These are phyloP conservation scores for Caenorhabditis afra DNA, from an alignment of 2,888 invertebrate genomes.

Conservation along the genomic window DNA sequence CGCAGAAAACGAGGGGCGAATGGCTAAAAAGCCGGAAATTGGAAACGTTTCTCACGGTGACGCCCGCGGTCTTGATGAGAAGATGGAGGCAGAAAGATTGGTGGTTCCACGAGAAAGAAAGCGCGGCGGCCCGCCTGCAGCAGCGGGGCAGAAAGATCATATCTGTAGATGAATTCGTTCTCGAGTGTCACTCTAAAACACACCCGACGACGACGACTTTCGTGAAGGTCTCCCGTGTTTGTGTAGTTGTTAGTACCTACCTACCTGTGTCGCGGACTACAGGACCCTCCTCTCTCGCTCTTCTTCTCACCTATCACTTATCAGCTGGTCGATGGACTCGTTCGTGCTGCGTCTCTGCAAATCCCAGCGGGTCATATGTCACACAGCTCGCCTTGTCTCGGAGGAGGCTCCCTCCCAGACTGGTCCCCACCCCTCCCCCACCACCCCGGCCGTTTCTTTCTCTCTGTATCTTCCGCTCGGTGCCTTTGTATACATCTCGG, in stretches of 20 bases:
- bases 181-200: slow-evolving; percentile 29
- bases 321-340: slow-evolving; percentile 3
- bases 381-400: slow-evolving; percentile 6
- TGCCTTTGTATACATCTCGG: slow-evolving; percentile 30
- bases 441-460: slow-evolving; percentile 9
- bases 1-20: not conserved
- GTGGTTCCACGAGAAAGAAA: slow-evolving; percentile 30
- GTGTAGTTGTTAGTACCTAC: too few species aligned
- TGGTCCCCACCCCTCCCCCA: slow-evolving; percentile 13
- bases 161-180: slow-evolving; percentile 39
- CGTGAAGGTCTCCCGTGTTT: slow-evolving; percentile 27
- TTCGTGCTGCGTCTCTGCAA: not conserved
- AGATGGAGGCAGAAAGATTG: slow-evolving; percentile 7
- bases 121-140: too few species aligned
- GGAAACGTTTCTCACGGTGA: slow-evolving; percentile 52
- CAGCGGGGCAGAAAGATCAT: slow-evolving; percentile 19
- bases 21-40: slow-evolving; percentile 46
- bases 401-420: not conserved
- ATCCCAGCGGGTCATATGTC: slow-evolving; percentile 21
- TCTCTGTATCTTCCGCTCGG: slow-evolving; percentile 30
- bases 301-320: not conserved
- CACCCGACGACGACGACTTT: not conserved
- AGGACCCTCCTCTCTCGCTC: too few species aligned
- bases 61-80: not conserved
- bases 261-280: too few species aligned